Evolutionary conservation across 2,888 invertebrate species (phyloP).

Genomic region (Sesia bembeciformis): DNA sequence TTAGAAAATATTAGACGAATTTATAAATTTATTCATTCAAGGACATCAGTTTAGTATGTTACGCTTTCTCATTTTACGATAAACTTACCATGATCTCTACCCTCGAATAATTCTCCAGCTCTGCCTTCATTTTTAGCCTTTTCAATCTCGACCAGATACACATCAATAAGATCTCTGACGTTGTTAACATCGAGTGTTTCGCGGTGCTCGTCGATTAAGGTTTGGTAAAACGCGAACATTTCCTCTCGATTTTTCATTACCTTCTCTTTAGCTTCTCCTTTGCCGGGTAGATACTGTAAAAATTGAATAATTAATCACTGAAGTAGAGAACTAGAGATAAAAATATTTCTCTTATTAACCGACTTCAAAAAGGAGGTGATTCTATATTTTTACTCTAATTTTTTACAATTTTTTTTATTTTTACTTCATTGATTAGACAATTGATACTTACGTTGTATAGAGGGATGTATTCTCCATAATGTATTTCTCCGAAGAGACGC

Average conservation of each 20-base stretch:
- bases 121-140: constrained; percentile 86
- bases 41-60: constrained; percentile 1
- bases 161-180: constrained; percentile 88
- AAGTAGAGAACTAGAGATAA: constrained; percentile 16
- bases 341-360: no score
- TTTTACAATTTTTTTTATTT: neutral
- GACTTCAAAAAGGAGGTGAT: no score
- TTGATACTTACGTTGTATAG: constrained; percentile 74
- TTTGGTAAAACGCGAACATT: constrained; percentile 89
- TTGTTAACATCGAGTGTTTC: constrained; percentile 82
- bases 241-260: constrained; percentile 83
- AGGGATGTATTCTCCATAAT: constrained; percentile 88
- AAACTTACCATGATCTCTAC: constrained; percentile 87
- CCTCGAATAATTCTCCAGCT: constrained; percentile 84
- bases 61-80: neutral
- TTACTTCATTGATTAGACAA: neutral
- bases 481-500: constrained; percentile 87
- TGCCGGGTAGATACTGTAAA: constrained; percentile 75
- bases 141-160: constrained; percentile 89
- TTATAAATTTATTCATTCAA: constrained; percentile 1
- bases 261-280: constrained; percentile 76
- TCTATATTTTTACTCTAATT: no score
- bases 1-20: neutral
- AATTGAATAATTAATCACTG: constrained; percentile 6
- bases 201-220: constrained; percentile 87